These are phyloP conservation scores for Homarus americanus DNA, from an alignment of 1,140 invertebrate genomes.

Conservation along the genomic window DNA sequence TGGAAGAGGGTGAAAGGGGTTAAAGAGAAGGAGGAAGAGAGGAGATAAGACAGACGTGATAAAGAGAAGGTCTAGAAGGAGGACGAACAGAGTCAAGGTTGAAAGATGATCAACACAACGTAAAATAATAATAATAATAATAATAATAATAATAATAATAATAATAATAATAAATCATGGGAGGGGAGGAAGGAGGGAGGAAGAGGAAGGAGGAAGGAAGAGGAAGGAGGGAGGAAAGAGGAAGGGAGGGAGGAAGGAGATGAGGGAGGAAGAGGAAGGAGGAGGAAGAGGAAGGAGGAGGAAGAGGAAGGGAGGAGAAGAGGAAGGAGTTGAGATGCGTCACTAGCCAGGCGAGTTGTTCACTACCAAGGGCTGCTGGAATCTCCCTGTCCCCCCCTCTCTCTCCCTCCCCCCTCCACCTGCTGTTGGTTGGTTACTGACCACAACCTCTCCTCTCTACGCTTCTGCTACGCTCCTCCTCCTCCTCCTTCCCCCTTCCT, in stretches of 20 bases:
- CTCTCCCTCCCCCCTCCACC: no score
- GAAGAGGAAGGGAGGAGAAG: neutral
- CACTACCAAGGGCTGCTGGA: neutral
- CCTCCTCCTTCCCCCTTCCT: neutral
- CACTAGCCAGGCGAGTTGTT: neutral
- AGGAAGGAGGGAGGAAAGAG: neutral
- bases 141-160: no score
- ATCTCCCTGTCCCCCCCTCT: neutral
- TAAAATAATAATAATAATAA: no score
- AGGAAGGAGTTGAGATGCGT: neutral
- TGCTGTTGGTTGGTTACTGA: no score
- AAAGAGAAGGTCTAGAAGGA: no score
- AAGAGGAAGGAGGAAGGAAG: neutral
- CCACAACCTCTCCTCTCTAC: neutral
- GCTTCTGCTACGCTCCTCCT: neutral
- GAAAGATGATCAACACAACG: no score
- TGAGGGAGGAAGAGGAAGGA: neutral
- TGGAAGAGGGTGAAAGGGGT: no score
- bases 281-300: neutral
- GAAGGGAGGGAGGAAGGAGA: neutral
- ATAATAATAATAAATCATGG: neutral
- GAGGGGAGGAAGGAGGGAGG: neutral
- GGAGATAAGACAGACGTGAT: no score
- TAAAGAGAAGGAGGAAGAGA: no score
- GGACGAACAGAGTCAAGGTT: no score